A percentile compares a stretch with the other conserved stretches of the same genome.
Evolutionary conservation across 30 jellyfish, hydroid and myxozoan species (phyloP).

Genomic region (Pseudorhiza aurosa): DNA sequence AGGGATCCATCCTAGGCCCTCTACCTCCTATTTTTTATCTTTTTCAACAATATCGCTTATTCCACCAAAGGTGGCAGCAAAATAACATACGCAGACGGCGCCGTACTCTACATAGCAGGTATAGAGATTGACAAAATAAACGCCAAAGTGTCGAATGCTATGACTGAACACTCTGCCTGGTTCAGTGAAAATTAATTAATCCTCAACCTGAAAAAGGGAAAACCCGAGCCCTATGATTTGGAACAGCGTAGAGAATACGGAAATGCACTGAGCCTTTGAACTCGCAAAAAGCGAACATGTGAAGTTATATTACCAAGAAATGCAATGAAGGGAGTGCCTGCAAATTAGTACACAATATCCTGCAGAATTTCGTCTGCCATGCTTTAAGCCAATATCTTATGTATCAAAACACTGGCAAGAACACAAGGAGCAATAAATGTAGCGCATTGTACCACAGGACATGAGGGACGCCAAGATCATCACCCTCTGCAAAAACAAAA

Average conservation of each 20-base stretch:
- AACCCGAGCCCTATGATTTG: constrained; percentile 53
- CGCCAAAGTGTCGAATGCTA: background rate
- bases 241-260: constrained; percentile 51
- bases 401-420: constrained; percentile 22
- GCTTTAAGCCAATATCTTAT: constrained; percentile 30
- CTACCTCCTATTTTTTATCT: constrained; percentile 38
- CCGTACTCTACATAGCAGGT: constrained; percentile 22
- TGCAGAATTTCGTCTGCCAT: constrained; percentile 27
- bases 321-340: constrained; percentile 60
- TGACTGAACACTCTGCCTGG: constrained; percentile 25
- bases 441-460: no score
- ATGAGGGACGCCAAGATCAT: no score
- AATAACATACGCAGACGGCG: constrained; percentile 33
- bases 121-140: background rate
- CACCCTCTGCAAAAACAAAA: no score
- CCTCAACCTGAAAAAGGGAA: constrained; percentile 44
- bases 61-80: constrained; percentile 52
- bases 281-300: constrained; percentile 11
- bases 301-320: constrained; percentile 39
- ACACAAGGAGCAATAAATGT: constrained; percentile 28
- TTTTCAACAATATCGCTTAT: constrained; percentile 39
- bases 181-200: constrained; percentile 17
- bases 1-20: constrained; percentile 57
- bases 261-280: constrained; percentile 31
- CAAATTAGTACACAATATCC: no score